Evolutionary conservation across 1,140 invertebrate species (phyloP).

Genomic region (Heliothis subflexa): DNA sequence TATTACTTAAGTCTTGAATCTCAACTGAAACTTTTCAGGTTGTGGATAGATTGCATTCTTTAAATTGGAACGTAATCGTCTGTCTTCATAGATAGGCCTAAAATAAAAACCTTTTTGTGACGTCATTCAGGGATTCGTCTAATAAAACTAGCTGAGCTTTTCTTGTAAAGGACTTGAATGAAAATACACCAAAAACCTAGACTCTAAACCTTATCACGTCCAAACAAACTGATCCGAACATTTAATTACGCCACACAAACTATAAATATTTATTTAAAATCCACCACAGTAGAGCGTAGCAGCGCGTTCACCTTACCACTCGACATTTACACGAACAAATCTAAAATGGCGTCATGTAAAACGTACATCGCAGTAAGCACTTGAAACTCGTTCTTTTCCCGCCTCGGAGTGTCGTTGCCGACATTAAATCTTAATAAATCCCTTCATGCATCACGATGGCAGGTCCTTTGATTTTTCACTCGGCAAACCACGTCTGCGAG

Average conservation of each 20-base stretch:
- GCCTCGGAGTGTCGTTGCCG: slow-evolving; percentile 84
- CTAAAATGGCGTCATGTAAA: slow-evolving; percentile 83
- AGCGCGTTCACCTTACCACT: slow-evolving; percentile 58
- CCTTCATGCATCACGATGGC: slow-evolving; percentile 82
- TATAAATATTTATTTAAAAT: slow-evolving; percentile 53
- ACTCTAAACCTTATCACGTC: neutral
- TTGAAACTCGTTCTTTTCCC: slow-evolving; percentile 85
- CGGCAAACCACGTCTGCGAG: slow-evolving; percentile 82
- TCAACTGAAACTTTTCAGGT: neutral
- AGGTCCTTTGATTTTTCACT: slow-evolving; percentile 84
- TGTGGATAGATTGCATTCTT: too few relatives aligned
- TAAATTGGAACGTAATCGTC: neutral
- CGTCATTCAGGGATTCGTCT: neutral
- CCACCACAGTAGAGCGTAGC: slow-evolving; percentile 32
- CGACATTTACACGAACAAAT: slow-evolving; percentile 69
- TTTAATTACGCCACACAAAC: slow-evolving; percentile 20
- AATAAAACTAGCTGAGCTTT: neutral
- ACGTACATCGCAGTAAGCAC: slow-evolving; percentile 79
- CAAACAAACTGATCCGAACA: slow-evolving; percentile 31
- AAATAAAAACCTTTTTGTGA: neutral
- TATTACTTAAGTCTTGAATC: too few relatives aligned
- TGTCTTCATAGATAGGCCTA: neutral
- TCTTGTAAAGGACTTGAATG: neutral
- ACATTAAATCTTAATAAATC: slow-evolving; percentile 86
- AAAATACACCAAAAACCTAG: neutral